These are phyloP conservation scores for Dermolepida albohirtum DNA, from an alignment of 2,888 invertebrate genomes.

Conservation along the genomic window DNA sequence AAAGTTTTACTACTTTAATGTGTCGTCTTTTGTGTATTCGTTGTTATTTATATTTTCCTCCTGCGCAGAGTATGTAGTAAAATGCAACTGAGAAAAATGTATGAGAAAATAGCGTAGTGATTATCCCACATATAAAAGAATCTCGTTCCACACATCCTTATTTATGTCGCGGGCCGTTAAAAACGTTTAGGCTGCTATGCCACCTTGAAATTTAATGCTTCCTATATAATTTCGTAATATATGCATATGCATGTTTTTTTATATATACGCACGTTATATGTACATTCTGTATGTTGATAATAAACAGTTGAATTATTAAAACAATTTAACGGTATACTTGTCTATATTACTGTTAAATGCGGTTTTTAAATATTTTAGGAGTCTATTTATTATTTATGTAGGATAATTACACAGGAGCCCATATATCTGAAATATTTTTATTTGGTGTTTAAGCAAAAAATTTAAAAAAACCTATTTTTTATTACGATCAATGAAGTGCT, in stretches of 20 bases:
- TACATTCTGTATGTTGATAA: no score
- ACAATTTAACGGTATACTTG: no score
- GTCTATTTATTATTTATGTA: no score
- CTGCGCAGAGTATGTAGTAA: slow-evolving; percentile 4
- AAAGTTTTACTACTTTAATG: slow-evolving; percentile 27
- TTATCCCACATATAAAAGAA: slow-evolving; percentile 32
- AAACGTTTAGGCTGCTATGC: background rate
- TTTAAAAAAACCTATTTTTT: no score
- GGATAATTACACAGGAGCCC: no score
- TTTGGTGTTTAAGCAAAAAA: no score
- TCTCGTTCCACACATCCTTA: slow-evolving; percentile 30
- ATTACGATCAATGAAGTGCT: no score
- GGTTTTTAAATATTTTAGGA: no score
- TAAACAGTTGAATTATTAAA: no score
- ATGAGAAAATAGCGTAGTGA: slow-evolving; percentile 3
- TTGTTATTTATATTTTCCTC: slow-evolving; percentile 18
- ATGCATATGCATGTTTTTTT: slow-evolving; percentile 24
- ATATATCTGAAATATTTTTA: no score
- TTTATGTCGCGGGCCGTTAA: slow-evolving; percentile 35
- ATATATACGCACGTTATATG: background rate
- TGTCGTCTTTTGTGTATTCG: slow-evolving; percentile 22
- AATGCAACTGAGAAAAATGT: slow-evolving; percentile 19
- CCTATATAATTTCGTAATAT: slow-evolving; percentile 31
- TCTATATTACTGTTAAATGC: no score
- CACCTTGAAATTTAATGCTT: slow-evolving; percentile 36